Conservation (phyloP, 2,797 vertebrate genomes). For the Mus caroli region DNA sequence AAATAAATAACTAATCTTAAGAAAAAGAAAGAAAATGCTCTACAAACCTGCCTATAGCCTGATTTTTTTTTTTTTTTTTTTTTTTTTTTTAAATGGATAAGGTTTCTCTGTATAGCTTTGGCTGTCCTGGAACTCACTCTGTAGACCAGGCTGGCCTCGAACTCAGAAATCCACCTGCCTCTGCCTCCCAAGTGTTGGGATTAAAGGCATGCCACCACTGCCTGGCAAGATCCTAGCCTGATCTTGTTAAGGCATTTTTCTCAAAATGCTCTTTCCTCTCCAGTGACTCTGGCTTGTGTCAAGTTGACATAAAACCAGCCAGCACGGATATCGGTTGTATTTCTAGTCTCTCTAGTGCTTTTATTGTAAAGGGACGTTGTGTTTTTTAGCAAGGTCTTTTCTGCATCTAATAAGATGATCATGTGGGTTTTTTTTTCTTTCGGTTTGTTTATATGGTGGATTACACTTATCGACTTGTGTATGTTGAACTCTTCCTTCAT, state of each 20-base stretch:
- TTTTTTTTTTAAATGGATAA: too few relatives aligned
- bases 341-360: background rate
- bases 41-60: too few relatives aligned
- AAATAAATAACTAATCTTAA: too few relatives aligned
- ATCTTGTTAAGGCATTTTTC: background rate
- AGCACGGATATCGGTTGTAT: background rate
- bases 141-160: too few relatives aligned
- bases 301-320: background rate
- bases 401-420: background rate
- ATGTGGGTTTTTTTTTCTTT: background rate
- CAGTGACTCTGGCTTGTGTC: background rate
- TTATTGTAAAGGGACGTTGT: background rate
- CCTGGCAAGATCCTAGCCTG: too few relatives aligned
- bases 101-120: too few relatives aligned
- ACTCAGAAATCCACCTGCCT: too few relatives aligned
- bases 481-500: background rate
- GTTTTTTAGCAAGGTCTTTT: background rate
- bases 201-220: too few relatives aligned
- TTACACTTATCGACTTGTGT: background rate
- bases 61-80: too few relatives aligned
- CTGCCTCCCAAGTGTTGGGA: too few relatives aligned
- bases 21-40: too few relatives aligned
- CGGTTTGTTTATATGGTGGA: background rate
- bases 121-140: too few relatives aligned
- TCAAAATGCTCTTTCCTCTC: background rate